Conservation (phyloP, 2,888 invertebrate species). For the Odontothrips loti region DNA sequence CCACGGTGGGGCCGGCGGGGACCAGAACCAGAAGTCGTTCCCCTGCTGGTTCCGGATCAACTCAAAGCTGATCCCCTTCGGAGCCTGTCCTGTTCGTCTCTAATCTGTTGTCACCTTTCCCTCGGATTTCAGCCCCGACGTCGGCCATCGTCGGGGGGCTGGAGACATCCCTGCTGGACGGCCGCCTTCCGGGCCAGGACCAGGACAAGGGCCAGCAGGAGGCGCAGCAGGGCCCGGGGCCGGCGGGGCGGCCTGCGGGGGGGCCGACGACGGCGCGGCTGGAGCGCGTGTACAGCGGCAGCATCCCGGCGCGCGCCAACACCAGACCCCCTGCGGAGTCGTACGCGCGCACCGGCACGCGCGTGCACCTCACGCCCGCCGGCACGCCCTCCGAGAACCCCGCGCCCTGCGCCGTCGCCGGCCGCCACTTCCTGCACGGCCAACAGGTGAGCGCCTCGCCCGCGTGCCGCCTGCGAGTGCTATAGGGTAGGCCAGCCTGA, state of each 20-base stretch:
- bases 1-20: too few relatives aligned
- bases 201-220: not conserved
- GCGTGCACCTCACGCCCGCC: conserved; percentile 23
- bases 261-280: conserved; percentile 11
- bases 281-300: conserved; percentile 15
- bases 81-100: not conserved
- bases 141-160: conserved; percentile 15
- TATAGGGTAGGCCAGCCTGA: not conserved
- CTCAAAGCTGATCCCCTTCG: not conserved
- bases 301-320: not conserved
- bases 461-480: not conserved
- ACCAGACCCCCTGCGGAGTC: not conserved
- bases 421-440: conserved; percentile 13
- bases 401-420: conserved; percentile 10
- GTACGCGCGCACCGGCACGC: conserved; percentile 6
- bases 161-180: conserved; percentile 19
- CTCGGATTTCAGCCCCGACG: conserved; percentile 9
- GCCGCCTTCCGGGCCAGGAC: not conserved
- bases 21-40: too few relatives aligned
- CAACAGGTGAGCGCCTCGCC: not conserved
- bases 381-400: conserved; percentile 23
- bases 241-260: not conserved
- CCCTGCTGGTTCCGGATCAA: too few relatives aligned
- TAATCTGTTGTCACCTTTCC: not conserved
- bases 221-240: not conserved